Percentiles rank a stretch among this genome's conserved stretches.
These are phyloP conservation scores for Cloeon dipterum DNA, from an alignment of 2,888 invertebrate species.

Conservation along the genomic window DNA sequence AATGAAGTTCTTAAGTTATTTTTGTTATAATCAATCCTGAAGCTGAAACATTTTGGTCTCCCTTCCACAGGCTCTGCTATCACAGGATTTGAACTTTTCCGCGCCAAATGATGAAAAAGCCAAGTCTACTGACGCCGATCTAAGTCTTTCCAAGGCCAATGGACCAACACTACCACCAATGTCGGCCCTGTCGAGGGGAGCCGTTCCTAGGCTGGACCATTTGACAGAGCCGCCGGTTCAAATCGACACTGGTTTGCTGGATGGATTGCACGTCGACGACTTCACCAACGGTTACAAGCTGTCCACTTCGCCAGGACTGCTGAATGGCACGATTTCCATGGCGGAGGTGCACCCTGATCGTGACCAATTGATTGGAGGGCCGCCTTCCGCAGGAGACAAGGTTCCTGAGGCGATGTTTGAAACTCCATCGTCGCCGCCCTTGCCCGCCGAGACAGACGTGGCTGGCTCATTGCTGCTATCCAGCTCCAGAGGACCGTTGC, in stretches of 20 bases:
- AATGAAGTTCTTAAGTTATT: no score
- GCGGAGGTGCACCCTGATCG: not conserved
- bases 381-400: not conserved
- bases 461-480: slow-evolving; percentile 3
- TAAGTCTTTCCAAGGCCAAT: slow-evolving; percentile 2
- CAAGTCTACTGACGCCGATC: not conserved
- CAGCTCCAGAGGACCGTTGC: slow-evolving; percentile 6
- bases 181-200: not conserved
- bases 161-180: not conserved
- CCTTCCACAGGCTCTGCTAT: slow-evolving; percentile 3
- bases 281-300: not conserved
- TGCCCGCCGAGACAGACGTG: slow-evolving; percentile 3
- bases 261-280: no score
- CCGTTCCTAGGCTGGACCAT: no score
- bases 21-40: no score
- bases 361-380: slow-evolving; percentile 3
- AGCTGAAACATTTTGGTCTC: no score
- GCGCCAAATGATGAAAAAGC: slow-evolving; percentile 4
- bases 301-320: not conserved
- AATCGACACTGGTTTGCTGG: no score
- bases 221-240: no score
- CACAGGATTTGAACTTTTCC: slow-evolving; percentile 2
- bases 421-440: slow-evolving; percentile 1
- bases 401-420: not conserved
- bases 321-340: not conserved